These are phyloP conservation scores for Globia sparganii DNA, from an alignment of 2,888 invertebrate genomes.

Conservation along the genomic window DNA sequence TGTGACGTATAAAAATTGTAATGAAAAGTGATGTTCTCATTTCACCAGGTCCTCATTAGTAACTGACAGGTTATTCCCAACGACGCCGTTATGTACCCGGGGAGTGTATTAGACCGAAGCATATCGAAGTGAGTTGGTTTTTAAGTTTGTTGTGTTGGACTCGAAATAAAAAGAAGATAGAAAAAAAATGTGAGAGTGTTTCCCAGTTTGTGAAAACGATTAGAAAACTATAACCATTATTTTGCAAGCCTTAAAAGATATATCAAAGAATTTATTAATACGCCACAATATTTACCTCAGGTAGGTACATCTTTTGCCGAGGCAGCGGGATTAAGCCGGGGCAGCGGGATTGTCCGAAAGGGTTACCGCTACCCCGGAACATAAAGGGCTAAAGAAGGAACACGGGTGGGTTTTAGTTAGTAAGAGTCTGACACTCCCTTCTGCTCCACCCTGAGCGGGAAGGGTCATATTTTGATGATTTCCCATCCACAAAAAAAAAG, in stretches of 20 bases:
- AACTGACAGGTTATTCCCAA: constrained; percentile 72
- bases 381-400: too few relatives aligned
- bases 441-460: too few relatives aligned
- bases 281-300: neutral
- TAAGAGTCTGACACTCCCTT: too few relatives aligned
- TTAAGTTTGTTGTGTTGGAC: neutral
- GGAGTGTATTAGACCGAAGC: constrained; percentile 56
- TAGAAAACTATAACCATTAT: neutral
- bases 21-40: constrained; percentile 74
- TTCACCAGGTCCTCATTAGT: constrained; percentile 74
- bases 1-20: constrained; percentile 55
- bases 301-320: too few relatives aligned
- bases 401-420: too few relatives aligned
- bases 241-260: neutral
- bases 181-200: neutral
- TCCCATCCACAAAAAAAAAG: too few relatives aligned
- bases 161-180: neutral
- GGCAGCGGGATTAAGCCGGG: too few relatives aligned
- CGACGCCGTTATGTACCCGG: constrained; percentile 49
- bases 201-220: neutral
- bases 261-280: neutral
- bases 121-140: constrained; percentile 1
- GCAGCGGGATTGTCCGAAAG: too few relatives aligned
- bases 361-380: too few relatives aligned
- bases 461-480: too few relatives aligned